Evolutionary conservation across 2,888 invertebrate species (phyloP).

Genomic region (Hypsopygia costalis): DNA sequence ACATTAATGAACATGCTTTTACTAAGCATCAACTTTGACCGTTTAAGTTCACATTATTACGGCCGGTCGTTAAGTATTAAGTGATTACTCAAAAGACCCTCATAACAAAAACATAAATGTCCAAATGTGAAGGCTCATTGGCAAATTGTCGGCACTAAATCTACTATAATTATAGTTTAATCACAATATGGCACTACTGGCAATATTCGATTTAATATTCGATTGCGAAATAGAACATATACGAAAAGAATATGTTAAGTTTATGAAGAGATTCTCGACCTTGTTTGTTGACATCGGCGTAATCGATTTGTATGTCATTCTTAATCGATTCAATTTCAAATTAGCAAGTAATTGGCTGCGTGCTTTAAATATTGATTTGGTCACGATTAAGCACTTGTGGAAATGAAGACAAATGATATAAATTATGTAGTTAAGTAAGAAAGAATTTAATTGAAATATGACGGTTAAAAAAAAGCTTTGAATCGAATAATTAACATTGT

Average conservation of each 20-base stretch:
- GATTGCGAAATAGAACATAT: constrained; percentile 13
- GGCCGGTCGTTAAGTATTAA: neutral
- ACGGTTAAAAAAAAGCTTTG: too few species aligned
- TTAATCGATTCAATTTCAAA: neutral
- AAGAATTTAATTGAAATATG: too few species aligned
- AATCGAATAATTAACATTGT: too few species aligned
- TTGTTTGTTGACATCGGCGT: constrained; percentile 3
- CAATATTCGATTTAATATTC: constrained; percentile 18
- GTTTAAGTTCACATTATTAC: constrained; percentile 10
- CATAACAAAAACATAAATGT: constrained; percentile 14
- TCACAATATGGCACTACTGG: constrained; percentile 10
- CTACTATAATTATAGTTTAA: constrained; percentile 20
- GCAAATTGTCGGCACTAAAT: constrained; percentile 10
- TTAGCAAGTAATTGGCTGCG: neutral
- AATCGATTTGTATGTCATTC: neutral
- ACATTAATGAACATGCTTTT: too few species aligned
- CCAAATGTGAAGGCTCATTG: constrained; percentile 18
- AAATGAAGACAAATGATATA: too few species aligned
- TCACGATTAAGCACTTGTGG: too few species aligned
- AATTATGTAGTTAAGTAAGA: too few species aligned
- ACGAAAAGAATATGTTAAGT: neutral
- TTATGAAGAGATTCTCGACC: neutral
- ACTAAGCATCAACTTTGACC: constrained; percentile 5
- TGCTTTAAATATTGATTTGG: neutral
- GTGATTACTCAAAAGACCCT: constrained; percentile 14